Evolutionary conservation across 1,140 invertebrate species (phyloP).

Genomic region (Carposina sasakii): DNA sequence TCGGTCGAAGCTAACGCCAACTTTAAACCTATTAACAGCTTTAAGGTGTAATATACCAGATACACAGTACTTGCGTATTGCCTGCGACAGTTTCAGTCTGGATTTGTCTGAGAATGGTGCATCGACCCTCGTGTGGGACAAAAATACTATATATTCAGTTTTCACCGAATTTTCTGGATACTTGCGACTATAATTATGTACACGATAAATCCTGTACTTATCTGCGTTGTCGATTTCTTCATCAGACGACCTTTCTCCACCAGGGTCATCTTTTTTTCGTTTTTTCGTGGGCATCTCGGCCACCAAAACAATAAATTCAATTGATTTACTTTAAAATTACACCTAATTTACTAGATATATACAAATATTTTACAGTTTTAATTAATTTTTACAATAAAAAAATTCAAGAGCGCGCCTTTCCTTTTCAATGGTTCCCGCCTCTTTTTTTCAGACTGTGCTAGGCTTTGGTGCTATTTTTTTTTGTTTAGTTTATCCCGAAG

Average conservation of each 20-base stretch:
- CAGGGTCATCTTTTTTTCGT: not conserved
- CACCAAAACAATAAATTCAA: not conserved
- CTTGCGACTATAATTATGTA: not conserved
- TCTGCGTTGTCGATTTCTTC: no score
- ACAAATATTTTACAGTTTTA: not conserved
- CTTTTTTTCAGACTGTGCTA: no score
- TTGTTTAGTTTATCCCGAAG: no score
- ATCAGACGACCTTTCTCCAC: not conserved
- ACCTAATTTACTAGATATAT: not conserved
- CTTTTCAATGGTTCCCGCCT: not conserved
- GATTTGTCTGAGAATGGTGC: slow-evolving; percentile 1
- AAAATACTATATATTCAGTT: not conserved
- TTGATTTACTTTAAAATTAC: not conserved
- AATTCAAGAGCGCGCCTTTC: not conserved
- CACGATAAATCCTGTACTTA: no score
- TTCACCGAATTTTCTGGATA: not conserved
- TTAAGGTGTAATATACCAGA: slow-evolving; percentile 7
- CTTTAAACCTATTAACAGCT: slow-evolving; percentile 7
- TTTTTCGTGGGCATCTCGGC: not conserved
- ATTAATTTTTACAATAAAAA: not conserved
- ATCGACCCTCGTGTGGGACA: not conserved
- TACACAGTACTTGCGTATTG: not conserved
- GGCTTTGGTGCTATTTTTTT: no score
- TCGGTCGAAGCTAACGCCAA: slow-evolving; percentile 7
- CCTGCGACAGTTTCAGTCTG: not conserved